Evolutionary conservation across 2,797 vertebrate species (phyloP).

Genomic region (Peromyscus nudipes): DNA sequence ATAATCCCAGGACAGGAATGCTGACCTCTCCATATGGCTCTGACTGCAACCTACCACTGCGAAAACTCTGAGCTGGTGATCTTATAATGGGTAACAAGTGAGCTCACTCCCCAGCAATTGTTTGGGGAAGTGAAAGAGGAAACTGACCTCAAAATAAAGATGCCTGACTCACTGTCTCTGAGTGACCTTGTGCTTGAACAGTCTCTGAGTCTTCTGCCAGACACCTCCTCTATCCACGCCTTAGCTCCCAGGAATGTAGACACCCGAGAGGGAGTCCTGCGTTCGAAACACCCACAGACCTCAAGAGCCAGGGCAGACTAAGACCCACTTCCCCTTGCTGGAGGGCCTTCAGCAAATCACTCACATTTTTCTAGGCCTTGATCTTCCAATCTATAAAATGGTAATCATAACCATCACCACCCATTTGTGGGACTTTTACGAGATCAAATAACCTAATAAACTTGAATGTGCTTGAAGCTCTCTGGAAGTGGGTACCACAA

Average conservation of each 20-base stretch:
- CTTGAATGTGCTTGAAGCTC: conserved; percentile 11
- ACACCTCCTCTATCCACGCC: conserved; percentile 63
- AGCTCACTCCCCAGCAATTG: conserved; percentile 54
- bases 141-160: conserved; percentile 70
- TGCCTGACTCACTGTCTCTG: conserved; percentile 75
- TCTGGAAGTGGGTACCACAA: conserved; percentile 38
- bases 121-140: conserved; percentile 81
- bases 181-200: conserved; percentile 62
- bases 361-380: conserved; percentile 56
- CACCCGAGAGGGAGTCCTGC: conserved; percentile 25
- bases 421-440: conserved; percentile 75
- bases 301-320: neutral
- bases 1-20: neutral
- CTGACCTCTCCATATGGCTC: conserved; percentile 1
- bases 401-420: conserved; percentile 46
- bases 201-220: conserved; percentile 64
- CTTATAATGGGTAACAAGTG: neutral
- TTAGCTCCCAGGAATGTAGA: conserved; percentile 64
- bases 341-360: conserved; percentile 51
- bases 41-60: neutral
- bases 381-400: conserved; percentile 77
- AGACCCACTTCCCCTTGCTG: neutral
- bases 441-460: conserved; percentile 73
- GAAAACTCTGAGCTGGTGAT: neutral
- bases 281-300: neutral